Percentiles rank a stretch among this genome's conserved stretches.
Evolutionary conservation across 2,797 vertebrate genomes (phyloP).

Genomic region (Cryptoprocta ferox): DNA sequence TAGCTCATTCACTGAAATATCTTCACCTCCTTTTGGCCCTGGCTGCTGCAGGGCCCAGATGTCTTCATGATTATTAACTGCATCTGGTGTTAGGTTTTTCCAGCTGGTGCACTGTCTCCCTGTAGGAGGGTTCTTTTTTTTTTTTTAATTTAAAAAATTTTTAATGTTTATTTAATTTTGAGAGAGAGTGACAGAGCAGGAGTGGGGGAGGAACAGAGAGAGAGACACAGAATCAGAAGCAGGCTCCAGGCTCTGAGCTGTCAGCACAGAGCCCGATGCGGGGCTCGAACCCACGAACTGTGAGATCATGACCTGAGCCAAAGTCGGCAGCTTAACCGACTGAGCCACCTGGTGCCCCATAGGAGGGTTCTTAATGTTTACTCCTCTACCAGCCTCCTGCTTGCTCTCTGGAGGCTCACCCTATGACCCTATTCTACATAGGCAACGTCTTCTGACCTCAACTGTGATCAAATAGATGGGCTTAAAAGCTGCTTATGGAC

Average conservation of each 20-base stretch:
- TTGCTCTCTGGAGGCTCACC: not conserved
- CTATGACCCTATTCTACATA: not conserved
- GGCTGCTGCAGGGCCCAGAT: not conserved
- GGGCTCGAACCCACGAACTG: too few species aligned
- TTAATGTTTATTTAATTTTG: too few species aligned
- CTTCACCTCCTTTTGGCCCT: not conserved
- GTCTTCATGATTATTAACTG: slow-evolving; percentile 23
- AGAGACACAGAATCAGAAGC: too few species aligned
- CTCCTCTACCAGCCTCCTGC: not conserved
- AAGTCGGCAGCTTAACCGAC: too few species aligned
- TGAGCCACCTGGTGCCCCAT: too few species aligned
- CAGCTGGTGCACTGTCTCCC: slow-evolving; percentile 53
- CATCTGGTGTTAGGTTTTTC: slow-evolving; percentile 56
- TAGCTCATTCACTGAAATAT: not conserved
- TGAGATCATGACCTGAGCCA: too few species aligned
- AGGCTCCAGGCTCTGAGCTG: too few species aligned
- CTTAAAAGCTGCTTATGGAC: slow-evolving; percentile 43
- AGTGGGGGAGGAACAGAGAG: too few species aligned
- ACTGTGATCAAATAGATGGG: not conserved
- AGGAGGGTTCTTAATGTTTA: slow-evolving; percentile 53
- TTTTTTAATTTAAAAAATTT: too few species aligned
- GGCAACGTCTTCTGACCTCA: slow-evolving; percentile 28
- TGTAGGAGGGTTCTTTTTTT: slow-evolving; percentile 48
- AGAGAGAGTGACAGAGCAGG: too few species aligned
- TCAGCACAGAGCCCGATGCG: too few species aligned